Evolutionary conservation across 1,140 invertebrate species (phyloP), one percentile per base, ranked within the genome.

Genomic region (Drosophila parabipectinata): DNA sequence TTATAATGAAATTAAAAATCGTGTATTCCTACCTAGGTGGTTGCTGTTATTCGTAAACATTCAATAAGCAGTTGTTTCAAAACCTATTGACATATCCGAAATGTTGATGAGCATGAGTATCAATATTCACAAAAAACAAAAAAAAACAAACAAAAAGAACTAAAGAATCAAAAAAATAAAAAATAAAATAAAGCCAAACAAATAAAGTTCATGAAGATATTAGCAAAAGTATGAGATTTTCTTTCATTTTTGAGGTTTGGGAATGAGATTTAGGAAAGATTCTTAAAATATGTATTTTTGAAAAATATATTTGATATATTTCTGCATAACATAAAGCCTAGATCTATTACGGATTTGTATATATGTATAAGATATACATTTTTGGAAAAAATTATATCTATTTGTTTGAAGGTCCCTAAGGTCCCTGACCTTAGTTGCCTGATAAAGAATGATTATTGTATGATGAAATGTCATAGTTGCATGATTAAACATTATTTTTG

Each of bases 41-140:
- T 74, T 74, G 71, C 72, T 74, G 72, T 74, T 74, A 64, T 74
- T 64, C 71, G 34, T 73, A 73, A 72, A 73, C 71, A 73, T 72
- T 64, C 71, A 74, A 52, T 74, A 74, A 64, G 60, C 51, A 45
- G 71, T 74, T 74, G 72, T 74, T 74, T 74, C 59, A 59, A 45
- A 52, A 64, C 28, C 48, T 74, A 74, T 66, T 41, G 32, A 74
- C 72, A 74, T 74, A 74, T 74, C 72, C 53, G 51, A 74, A 51
- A 74, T 53, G 60, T 74, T 74, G 60, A 75, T 74, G 53, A 57
- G 68, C 52, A 56, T 64, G 52, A 64, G 15, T 64, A 64, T 63
- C 52, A 55, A 63, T 41, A 72, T 62, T 62, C 34, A 72, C 34
- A 45, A 21, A 47, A 32, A 32, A 18, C 18, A 18, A 18, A 18